phyloP scores from a whole-genome alignment of 2,888 invertebrate genomes.

The Mesorhabditis belari region DNA sequence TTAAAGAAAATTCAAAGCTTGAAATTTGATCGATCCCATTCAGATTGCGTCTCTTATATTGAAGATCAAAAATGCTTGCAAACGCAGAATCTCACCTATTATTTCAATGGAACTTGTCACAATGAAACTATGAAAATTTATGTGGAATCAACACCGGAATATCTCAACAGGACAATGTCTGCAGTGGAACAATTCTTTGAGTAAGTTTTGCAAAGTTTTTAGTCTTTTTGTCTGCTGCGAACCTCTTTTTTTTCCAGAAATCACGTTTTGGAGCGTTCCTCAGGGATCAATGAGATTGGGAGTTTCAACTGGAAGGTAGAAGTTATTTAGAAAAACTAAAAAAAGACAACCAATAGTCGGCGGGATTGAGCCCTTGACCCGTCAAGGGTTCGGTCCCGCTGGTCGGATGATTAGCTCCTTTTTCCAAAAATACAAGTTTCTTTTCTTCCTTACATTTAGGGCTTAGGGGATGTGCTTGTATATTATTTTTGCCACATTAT shows the following conservation, averaged over 20 bases:
- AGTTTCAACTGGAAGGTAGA: slow-evolving; percentile 1
- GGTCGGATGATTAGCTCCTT: too few relatives aligned
- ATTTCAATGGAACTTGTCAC: background rate
- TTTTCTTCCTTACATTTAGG: too few relatives aligned
- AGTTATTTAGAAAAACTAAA: too few relatives aligned
- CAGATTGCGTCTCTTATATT: background rate
- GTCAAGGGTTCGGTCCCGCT: too few relatives aligned
- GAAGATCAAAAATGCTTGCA: background rate
- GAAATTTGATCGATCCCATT: too few relatives aligned
- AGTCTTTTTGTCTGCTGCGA: too few relatives aligned
- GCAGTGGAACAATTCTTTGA: slow-evolving; percentile 5
- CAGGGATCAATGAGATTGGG: slow-evolving; percentile 1
- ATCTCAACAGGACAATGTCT: background rate
- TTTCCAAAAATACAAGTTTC: too few relatives aligned
- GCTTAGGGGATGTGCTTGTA: too few relatives aligned
- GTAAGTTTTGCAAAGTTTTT: background rate
- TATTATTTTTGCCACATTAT: too few relatives aligned
- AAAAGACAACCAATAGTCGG: background rate
- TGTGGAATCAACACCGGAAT: background rate
- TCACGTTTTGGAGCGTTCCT: background rate
- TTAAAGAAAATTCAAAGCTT: too few relatives aligned
- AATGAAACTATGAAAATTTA: slow-evolving; percentile 1
- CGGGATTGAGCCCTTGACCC: too few relatives aligned
- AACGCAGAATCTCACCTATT: background rate
- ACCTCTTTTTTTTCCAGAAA: too few relatives aligned